These are phyloP conservation scores for Lasius fuliginosus DNA, from an alignment of 2,888 invertebrate species.

Conservation along the genomic window DNA sequence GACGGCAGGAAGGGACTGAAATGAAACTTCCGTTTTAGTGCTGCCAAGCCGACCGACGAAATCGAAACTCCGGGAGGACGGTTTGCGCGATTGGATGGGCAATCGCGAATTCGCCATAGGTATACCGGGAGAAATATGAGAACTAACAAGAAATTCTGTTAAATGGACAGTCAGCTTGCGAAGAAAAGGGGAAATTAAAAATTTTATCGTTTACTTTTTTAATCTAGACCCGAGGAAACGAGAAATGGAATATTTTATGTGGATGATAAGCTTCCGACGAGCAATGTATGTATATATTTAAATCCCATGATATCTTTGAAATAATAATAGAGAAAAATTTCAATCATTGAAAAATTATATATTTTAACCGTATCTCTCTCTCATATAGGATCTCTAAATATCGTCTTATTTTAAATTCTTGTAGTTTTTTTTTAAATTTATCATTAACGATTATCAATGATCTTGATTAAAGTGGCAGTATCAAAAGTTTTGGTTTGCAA, in stretches of 20 bases:
- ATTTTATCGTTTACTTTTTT: background rate
- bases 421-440: background rate
- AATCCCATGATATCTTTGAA: slow-evolving; percentile 4
- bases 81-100: slow-evolving; percentile 29
- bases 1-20: slow-evolving; percentile 43
- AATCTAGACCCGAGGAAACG: background rate
- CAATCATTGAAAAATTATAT: background rate
- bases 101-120: slow-evolving; percentile 21
- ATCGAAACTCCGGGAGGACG: slow-evolving; percentile 38
- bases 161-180: background rate
- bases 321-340: slow-evolving; percentile 6
- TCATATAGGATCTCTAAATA: background rate
- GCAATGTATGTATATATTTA: background rate
- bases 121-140: slow-evolving; percentile 1
- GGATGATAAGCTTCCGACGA: background rate
- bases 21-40: slow-evolving; percentile 56
- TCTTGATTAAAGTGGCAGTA: background rate
- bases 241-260: slow-evolving; percentile 17
- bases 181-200: background rate
- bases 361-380: background rate
- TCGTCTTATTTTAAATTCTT: background rate
- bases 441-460: background rate
- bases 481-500: background rate
- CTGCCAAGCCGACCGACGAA: slow-evolving; percentile 30
- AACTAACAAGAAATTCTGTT: slow-evolving; percentile 32